These are phyloP conservation scores for Austrolebias charrua DNA, from an alignment of 2,797 vertebrate species.

Conservation along the genomic window DNA sequence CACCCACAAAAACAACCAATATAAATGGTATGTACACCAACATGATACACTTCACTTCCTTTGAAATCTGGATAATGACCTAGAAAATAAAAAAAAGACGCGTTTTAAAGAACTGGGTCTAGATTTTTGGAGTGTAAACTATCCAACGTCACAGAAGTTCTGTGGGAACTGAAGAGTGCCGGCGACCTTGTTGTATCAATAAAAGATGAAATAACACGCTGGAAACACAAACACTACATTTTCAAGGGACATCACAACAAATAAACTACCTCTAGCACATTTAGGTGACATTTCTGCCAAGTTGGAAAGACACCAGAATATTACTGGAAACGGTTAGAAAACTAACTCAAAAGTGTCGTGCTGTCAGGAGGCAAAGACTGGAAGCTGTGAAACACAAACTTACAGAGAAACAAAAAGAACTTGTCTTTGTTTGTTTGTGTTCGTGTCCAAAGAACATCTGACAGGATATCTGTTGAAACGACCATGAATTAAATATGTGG, in stretches of 20 bases:
- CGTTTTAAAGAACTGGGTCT: conserved; percentile 26
- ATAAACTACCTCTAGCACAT: conserved; percentile 29
- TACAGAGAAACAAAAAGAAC: conserved; percentile 23
- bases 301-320: conserved; percentile 59
- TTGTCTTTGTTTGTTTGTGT: not conserved
- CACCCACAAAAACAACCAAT: conserved; percentile 40
- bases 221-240: conserved; percentile 33
- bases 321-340: conserved; percentile 65
- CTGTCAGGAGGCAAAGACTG: conserved; percentile 32
- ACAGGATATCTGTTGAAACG: conserved; percentile 15
- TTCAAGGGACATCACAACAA: conserved; percentile 36
- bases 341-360: conserved; percentile 47
- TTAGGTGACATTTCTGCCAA: conserved; percentile 46
- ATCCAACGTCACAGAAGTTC: conserved; percentile 17
- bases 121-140: conserved; percentile 16
- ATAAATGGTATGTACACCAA: conserved; percentile 24
- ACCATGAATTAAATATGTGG: conserved; percentile 20
- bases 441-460: conserved; percentile 9
- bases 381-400: conserved; percentile 31
- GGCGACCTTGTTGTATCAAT: conserved; percentile 31
- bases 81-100: conserved; percentile 35
- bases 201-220: conserved; percentile 44
- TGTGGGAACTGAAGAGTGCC: conserved; percentile 23
- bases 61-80: conserved; percentile 40
- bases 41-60: conserved; percentile 40